Percentiles rank a stretch among this genome's conserved stretches.
Evolutionary conservation across 2,888 invertebrate species (phyloP).

Genomic region (Tromatobia lineatoria): DNA sequence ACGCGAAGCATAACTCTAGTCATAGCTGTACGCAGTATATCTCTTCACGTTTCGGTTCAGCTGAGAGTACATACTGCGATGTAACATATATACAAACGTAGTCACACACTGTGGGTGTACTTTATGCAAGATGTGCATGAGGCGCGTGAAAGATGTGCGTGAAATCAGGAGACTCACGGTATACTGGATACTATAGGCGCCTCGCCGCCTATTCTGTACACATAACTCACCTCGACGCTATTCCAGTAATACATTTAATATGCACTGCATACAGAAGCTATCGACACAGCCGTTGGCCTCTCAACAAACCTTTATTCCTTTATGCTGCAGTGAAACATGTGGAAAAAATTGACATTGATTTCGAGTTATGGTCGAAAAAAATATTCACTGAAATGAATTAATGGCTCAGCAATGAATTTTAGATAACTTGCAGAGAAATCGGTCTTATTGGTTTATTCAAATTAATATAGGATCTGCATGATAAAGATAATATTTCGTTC

Average conservation of each 20-base stretch:
- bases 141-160: slow-evolving; percentile 57
- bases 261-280: slow-evolving; percentile 3
- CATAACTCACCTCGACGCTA: slow-evolving; percentile 49
- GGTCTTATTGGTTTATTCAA: no score
- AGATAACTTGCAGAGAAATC: no score
- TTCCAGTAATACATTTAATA: slow-evolving; percentile 32
- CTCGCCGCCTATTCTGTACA: slow-evolving; percentile 35
- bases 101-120: slow-evolving; percentile 17
- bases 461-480: no score
- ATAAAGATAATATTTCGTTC: no score
- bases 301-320: neutral
- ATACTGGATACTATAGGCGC: slow-evolving; percentile 11
- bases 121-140: slow-evolving; percentile 59
- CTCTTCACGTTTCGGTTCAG: slow-evolving; percentile 46
- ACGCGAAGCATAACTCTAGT: slow-evolving; percentile 44
- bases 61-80: slow-evolving; percentile 23
- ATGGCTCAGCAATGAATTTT: neutral
- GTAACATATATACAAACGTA: neutral
- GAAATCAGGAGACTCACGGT: slow-evolving; percentile 43
- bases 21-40: slow-evolving; percentile 31
- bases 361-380: neutral
- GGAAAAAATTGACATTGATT: neutral
- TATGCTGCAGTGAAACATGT: neutral
- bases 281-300: slow-evolving; percentile 26
- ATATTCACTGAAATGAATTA: neutral